Evolutionary conservation across 2,113 vertebrate species (phyloP).

Genomic region (Corynorhinus townsendii): DNA sequence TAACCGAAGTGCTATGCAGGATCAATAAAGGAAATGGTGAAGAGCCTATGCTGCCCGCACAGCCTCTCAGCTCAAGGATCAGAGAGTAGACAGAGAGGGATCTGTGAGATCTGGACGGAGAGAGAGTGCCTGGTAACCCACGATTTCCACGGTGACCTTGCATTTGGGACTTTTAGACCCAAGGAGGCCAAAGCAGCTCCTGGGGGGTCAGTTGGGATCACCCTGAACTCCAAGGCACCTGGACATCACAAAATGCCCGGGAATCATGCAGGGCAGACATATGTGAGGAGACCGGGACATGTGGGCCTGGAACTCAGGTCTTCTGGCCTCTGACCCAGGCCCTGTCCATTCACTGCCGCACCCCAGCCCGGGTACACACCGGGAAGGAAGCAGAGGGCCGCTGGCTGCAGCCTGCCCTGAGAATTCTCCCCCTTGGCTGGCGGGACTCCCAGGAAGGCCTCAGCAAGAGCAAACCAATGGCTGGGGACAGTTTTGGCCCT

Average conservation of each 20-base stretch:
- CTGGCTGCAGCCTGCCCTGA: neutral
- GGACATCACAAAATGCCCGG: fast-evolving
- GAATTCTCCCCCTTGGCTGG: neutral
- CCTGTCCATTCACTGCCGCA: neutral
- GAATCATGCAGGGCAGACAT: neutral
- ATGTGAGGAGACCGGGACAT: neutral
- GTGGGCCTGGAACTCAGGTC: neutral
- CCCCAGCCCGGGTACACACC: fast-evolving
- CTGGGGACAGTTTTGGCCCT: neutral
- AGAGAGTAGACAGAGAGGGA: neutral
- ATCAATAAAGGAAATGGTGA: neutral
- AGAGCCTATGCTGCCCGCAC: fast-evolving
- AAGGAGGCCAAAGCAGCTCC: neutral
- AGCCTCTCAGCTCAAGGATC: neutral
- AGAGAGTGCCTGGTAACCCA: neutral
- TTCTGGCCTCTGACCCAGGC: neutral
- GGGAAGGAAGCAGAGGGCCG: neutral
- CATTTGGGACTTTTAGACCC: neutral
- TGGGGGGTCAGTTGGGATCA: neutral
- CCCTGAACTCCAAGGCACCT: neutral
- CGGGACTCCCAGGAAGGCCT: neutral
- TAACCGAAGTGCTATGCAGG: neutral
- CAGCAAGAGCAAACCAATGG: neutral
- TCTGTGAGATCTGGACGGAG: neutral
- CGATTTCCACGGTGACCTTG: neutral